Evolutionary conservation across 1,140 invertebrate genomes (phyloP), one percentile per base, ranked within the genome.

Genomic region (Zaprionus lachaisei): DNA sequence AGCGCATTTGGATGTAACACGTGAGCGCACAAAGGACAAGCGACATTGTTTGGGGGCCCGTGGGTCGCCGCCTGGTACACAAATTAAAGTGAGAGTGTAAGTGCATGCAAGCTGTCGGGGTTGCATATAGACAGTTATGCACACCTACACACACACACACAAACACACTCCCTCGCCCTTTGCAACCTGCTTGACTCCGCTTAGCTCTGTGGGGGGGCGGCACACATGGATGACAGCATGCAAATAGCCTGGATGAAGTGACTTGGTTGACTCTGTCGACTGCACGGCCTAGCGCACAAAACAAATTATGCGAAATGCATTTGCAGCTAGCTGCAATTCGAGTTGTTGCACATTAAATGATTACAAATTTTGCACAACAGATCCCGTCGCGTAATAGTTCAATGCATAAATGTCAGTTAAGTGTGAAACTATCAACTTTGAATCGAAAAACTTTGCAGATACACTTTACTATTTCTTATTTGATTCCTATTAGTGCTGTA

Each of bases 1-100:
- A 89, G 75, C 84, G 73, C 84, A 87, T 87, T 87, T 87, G 84
- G 81, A 89, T 87, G 84, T 87, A 87, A 87, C 84, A 87, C 84
- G 84, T 87, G 84, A 87, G 84, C 85, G 78, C 79, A 87, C 84
- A 87, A 87, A 87, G 80, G 84, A 75, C 84, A 83, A 84, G 78
- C 78, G 84, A 87, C 84, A 87, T 87, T 89, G 84, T 87, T 87
- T 89, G 81, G 41, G 49, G 57, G 57, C 63, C 37, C 49, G 49
- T 65, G 73, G 77, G 72, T 79, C 63, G 67, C 57, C 64, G 68
- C 62, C 78, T 89, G 84, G 81, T 84, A 87, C 81, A 89, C 82
- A 87, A 89, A 87, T 87, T 87, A 89, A 87, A 87, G 84, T 89
- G 84, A 87, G 84, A 87, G 84, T 87, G 84, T 74, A 87, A 89